Percentiles rank a stretch among this genome's conserved stretches.
These are phyloP conservation scores for Lampropteryx suffumata DNA, from an alignment of 2,888 invertebrate genomes.

Conservation along the genomic window DNA sequence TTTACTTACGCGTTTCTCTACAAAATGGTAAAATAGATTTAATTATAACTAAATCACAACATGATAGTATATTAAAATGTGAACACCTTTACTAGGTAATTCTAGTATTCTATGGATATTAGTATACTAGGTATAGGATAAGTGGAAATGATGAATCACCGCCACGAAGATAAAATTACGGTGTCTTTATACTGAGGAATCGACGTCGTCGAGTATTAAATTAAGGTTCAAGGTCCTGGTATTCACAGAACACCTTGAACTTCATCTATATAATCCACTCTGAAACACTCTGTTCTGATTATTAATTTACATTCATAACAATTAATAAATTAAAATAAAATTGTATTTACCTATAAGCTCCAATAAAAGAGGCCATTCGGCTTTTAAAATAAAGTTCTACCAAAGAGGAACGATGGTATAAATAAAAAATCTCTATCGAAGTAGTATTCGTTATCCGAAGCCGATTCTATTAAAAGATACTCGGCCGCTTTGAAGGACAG, in stretches of 20 bases:
- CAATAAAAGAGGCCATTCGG: constrained; percentile 2
- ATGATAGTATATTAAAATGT: constrained; percentile 1
- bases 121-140: no score
- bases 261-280: not conserved
- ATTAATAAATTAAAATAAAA: constrained; percentile 17
- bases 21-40: constrained; percentile 1
- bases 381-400: not conserved
- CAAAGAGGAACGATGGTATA: not conserved
- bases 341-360: constrained; percentile 10
- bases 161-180: not conserved
- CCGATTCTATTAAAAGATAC: not conserved
- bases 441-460: not conserved
- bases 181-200: not conserved
- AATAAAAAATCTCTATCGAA: not conserved
- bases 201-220: not conserved
- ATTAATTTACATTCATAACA: constrained; percentile 10
- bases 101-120: not conserved
- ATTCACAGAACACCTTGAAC: not conserved
- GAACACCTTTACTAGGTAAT: not conserved
- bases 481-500: constrained; percentile 2
- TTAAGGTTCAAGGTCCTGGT: not conserved
- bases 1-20: not conserved
- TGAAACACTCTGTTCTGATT: constrained; percentile 3
- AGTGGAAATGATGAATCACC: no score
- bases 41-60: not conserved